Evolutionary conservation across 2,888 invertebrate species (phyloP), one percentile per base, ranked within the genome.

Genomic region (Eristalis tenax): DNA sequence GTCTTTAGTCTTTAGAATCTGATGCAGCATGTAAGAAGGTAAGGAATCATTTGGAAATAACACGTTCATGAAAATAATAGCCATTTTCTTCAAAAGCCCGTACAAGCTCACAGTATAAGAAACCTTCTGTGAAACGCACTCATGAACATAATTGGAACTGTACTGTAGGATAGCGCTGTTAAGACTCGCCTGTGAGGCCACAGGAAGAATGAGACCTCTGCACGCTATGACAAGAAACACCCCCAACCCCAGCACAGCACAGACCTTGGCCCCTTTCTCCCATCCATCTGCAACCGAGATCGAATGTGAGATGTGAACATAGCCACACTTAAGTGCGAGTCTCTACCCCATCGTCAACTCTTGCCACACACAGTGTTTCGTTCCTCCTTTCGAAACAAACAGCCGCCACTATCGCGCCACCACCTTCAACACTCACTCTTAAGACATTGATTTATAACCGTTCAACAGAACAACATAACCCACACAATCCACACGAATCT

Each of bases 391-490:
- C 38, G 38, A 11, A 38, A 38, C 38, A 38, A 3, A 35, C 11
- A 32, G 32, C 32, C 6, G 32, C 43, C 43, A 4, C 50, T 3
- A 26, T 26, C 26, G n/a, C 50, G 4, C 50, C 6, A 3, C 50
- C 50, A 18, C 50, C 50, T 50, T 50, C 50, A 50, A 50, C 18
- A 50, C n/a, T 50, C 50, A 50, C 50, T 50, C 50, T 18, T 50
- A 18, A 50, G 50, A 50, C 50, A 50, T 50, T 50, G 50, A 50
- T 50, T 50, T 50, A 50, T 50, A 50, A 50, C 59, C 59, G 59
- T 59, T 59, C 40, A 40, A 18, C 40, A 6, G 23, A 22, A 26
- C 23, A 57, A 75, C 22, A 66, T 59, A 57, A 66, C 57, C 75
- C 57, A 66, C 57, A 59, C 57, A 59, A 40, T 38, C 26, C 23